Evolutionary conservation across 2,888 invertebrate species (phyloP).

Genomic region (Phengaris arion): DNA sequence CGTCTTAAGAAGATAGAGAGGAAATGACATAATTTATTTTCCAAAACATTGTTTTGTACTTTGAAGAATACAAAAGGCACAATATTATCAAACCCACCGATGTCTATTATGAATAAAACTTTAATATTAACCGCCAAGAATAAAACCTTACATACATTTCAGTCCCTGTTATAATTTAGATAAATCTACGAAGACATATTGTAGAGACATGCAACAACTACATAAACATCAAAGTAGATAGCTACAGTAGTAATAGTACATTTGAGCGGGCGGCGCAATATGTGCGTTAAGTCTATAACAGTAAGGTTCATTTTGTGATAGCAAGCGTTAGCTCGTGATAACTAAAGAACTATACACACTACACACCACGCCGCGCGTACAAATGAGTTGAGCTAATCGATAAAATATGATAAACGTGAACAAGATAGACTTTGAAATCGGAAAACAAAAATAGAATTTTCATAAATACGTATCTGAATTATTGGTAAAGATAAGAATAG

Average conservation of each 20-base stretch:
- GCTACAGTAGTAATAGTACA: constrained; percentile 20
- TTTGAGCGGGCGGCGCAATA: constrained; percentile 9
- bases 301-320: constrained; percentile 7
- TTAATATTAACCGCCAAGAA: constrained; percentile 4
- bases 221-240: constrained; percentile 12
- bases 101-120: not conserved
- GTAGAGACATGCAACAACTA: constrained; percentile 4
- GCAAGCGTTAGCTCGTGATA: constrained; percentile 4
- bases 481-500: constrained; percentile 5
- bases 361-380: constrained; percentile 39
- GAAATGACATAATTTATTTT: not conserved
- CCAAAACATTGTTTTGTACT: not conserved
- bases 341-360: constrained; percentile 18
- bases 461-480: constrained; percentile 21
- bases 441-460: constrained; percentile 44
- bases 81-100: constrained; percentile 18
- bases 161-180: constrained; percentile 20
- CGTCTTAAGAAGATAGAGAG: not conserved
- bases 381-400: constrained; percentile 51
- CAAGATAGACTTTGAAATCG: constrained; percentile 72
- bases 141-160: constrained; percentile 11
- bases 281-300: not conserved
- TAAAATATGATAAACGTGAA: constrained; percentile 71
- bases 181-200: constrained; percentile 6
- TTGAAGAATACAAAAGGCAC: constrained; percentile 20